Conservation (phyloP, 1,140 invertebrate genomes). For the Alviniconcha marisindica region DNA sequence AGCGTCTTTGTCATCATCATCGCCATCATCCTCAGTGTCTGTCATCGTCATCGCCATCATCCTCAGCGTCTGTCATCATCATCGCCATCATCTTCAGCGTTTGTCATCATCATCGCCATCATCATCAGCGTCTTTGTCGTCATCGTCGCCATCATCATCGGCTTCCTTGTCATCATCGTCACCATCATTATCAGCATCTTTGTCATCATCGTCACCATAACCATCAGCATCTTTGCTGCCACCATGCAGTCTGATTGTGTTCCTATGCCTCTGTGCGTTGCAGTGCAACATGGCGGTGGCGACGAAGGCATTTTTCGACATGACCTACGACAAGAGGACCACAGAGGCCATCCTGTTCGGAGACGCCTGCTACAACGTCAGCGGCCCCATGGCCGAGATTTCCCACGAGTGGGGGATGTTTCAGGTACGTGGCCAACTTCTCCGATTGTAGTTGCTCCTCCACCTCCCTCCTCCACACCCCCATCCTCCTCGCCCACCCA, state of each 20-base stretch:
- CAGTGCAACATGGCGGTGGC: conserved; percentile 99
- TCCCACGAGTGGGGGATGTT: conserved; percentile 97
- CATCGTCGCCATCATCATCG: neutral
- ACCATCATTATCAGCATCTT: neutral
- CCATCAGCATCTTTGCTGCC: neutral
- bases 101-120: neutral
- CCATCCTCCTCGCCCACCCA: too few species aligned
- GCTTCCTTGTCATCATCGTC: neutral
- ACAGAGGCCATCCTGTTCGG: conserved; percentile 97
- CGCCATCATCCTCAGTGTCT: too few species aligned
- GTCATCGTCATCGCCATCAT: too few species aligned
- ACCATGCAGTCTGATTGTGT: neutral
- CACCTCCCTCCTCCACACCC: too few species aligned
- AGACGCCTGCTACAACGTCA: conserved; percentile 96
- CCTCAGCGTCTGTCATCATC: neutral
- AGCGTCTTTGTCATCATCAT: too few species aligned
- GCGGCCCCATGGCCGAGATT: conserved; percentile 97
- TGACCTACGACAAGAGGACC: conserved; percentile 92
- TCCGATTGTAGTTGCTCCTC: too few species aligned
- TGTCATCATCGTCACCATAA: neutral
- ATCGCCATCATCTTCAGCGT: neutral
- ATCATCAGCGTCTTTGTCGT: neutral
- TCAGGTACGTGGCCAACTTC: conserved; percentile 84
- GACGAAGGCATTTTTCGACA: conserved; percentile 98
- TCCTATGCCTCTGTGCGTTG: conserved; percentile 53